A percentile compares a stretch with the other conserved stretches of the same genome.
phyloP scores from a whole-genome alignment of 2,797 vertebrate genomes.

The Gymnoscopelus microlampas region DNA sequence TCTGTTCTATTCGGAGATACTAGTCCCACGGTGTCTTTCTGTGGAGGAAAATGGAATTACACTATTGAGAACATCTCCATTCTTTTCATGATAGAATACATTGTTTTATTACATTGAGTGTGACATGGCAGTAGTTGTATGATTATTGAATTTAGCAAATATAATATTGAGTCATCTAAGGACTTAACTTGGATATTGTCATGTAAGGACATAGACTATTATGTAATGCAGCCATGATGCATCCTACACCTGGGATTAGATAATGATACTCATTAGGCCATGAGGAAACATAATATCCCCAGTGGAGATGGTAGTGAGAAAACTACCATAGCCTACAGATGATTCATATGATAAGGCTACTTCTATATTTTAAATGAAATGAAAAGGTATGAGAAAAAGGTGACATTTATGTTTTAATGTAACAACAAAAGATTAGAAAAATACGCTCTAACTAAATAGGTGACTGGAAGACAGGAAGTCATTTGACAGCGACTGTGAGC shows the following conservation, averaged over 20 bases:
- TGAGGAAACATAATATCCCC: slow-evolving; percentile 15
- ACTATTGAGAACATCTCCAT: slow-evolving; percentile 24
- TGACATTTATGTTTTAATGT: neutral
- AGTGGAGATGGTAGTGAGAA: slow-evolving; percentile 1
- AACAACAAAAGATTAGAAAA: no score
- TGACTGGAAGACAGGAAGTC: slow-evolving; percentile 44
- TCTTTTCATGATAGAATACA: slow-evolving; percentile 12
- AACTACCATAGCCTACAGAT: slow-evolving; percentile 4
- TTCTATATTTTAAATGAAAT: neutral
- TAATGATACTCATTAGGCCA: slow-evolving; percentile 31
- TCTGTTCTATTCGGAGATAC: neutral
- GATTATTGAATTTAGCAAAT: slow-evolving; percentile 36
- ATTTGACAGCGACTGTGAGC: slow-evolving; percentile 61
- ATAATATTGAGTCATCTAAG: slow-evolving; percentile 29
- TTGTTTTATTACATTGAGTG: neutral
- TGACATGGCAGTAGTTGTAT: slow-evolving; percentile 1
- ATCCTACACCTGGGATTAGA: slow-evolving; percentile 16
- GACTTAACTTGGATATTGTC: neutral
- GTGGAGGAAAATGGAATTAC: slow-evolving; percentile 60
- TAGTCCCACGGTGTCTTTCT: slow-evolving; percentile 70
- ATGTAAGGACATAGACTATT: slow-evolving; percentile 6
- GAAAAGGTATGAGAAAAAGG: neutral
- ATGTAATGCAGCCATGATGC: slow-evolving; percentile 15
- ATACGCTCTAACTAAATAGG: slow-evolving; percentile 40
- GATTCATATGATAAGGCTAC: neutral